Conservation (phyloP, 2,113 vertebrate species). For the Eurypyga helias region DNA sequence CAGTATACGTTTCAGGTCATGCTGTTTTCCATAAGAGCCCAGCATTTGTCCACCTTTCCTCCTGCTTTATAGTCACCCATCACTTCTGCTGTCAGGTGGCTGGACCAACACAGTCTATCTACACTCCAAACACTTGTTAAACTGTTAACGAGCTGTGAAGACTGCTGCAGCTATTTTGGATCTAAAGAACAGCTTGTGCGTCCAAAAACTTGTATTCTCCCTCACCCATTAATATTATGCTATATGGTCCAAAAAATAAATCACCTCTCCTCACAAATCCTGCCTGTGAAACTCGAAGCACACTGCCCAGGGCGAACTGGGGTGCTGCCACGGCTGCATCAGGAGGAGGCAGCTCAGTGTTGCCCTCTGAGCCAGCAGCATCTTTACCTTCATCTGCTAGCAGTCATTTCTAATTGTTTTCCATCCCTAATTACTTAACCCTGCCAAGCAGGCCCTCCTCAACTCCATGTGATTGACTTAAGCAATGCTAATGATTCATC, state of each 20-base stretch:
- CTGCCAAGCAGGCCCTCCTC: not conserved
- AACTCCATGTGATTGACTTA: not conserved
- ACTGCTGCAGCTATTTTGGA: constrained; percentile 18
- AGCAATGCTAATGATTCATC: not conserved
- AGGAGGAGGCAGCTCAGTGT: not conserved
- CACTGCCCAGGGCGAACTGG: not conserved
- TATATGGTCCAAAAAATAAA: not conserved
- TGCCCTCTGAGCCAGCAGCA: not conserved
- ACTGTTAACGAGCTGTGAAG: constrained; percentile 23
- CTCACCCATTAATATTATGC: not conserved
- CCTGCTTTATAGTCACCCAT: not conserved
- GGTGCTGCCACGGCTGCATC: not conserved
- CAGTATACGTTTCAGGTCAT: not conserved
- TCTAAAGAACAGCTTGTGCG: not conserved
- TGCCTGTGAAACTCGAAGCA: not conserved
- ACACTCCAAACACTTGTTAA: not conserved
- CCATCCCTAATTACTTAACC: not conserved
- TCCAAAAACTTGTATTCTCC: not conserved
- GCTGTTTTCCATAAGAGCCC: not conserved
- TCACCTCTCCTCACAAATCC: not conserved
- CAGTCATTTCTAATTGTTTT: not conserved
- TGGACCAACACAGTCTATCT: not conserved
- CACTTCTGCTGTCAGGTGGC: not conserved
- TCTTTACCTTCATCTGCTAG: not conserved
- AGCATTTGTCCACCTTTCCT: not conserved